Evolutionary conservation across 2,888 invertebrate genomes (phyloP), one percentile per base, ranked within the genome.

Genomic region (Hoplodrina ambigua): DNA sequence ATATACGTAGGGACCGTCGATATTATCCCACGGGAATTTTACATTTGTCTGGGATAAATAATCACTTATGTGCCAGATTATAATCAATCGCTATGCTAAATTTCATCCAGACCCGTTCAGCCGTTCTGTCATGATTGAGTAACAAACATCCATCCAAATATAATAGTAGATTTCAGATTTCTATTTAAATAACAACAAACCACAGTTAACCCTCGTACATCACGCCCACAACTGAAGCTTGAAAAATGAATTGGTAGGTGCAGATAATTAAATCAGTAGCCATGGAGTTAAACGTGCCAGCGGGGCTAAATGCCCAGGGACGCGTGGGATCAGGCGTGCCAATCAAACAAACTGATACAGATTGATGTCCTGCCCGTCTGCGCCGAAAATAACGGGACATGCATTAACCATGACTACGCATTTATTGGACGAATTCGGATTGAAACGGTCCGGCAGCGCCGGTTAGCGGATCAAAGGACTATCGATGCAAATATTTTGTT

Each of bases 331-430:
- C 86, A 83, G 83, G 80, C 77, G 76, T 82, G 83, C 85, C 87
- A 85, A 89, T 88, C 89, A 89, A 83, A 74, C 83, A 81, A 80
- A 82, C 87, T 88, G 88, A 89, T 90, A 87, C 88, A 87, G 90
- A 91, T 91, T 90, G 90, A 91, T 91, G 90, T 85, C 81, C 82
- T 72, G 78, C 68, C 78, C 62, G 74, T 54, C 64, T 66, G 75
- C 52, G 72, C 67, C 59, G 72, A 75, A 79, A 81, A 81, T 82
- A 80, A 72, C 78, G 72, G 69, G 66, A 73, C 82, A 81, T 78
- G 78, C 79, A 83, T 83, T 82, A 75, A 75, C 81, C 82, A 81
- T 81, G 75, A 75, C 76, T 70, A 70, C 81, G 81, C 81, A 83
- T 82, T 82, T 75, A 78, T 69, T 72, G 67, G 58, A 54, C 75